Evolutionary conservation across 2,888 invertebrate species (phyloP).

Genomic region (Lycophotia porphyrea): DNA sequence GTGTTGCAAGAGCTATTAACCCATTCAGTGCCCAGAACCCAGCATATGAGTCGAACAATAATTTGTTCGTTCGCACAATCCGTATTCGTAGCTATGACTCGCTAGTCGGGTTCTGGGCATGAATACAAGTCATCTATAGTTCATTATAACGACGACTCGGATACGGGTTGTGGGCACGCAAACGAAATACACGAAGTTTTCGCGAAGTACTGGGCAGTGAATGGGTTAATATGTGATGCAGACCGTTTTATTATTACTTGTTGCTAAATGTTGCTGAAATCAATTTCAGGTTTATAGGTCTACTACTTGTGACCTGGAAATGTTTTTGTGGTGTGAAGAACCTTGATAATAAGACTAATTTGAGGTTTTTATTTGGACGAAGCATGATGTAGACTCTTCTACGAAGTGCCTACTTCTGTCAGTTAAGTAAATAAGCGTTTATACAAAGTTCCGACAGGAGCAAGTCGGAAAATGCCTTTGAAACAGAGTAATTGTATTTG

Average conservation of each 20-base stretch:
- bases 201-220: too few relatives aligned
- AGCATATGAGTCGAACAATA: too few relatives aligned
- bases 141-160: too few relatives aligned
- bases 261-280: constrained; percentile 27
- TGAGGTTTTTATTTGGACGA: background rate
- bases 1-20: constrained; percentile 45
- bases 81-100: too few relatives aligned
- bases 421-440: background rate
- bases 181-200: too few relatives aligned
- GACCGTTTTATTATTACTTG: constrained; percentile 34
- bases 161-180: too few relatives aligned
- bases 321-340: background rate
- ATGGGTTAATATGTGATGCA: constrained; percentile 44
- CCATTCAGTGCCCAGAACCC: too few relatives aligned
- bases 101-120: too few relatives aligned
- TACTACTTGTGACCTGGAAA: background rate
- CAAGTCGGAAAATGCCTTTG: background rate
- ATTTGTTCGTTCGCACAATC: too few relatives aligned
- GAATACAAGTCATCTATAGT: too few relatives aligned
- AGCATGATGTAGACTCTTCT: background rate
- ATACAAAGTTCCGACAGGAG: background rate
- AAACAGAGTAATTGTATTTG: background rate
- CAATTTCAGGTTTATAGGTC: constrained; percentile 11
- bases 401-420: background rate
- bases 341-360: background rate